Evolutionary conservation across 2,113 vertebrate genomes (phyloP).

Genomic region (Podarcis muralis): DNA sequence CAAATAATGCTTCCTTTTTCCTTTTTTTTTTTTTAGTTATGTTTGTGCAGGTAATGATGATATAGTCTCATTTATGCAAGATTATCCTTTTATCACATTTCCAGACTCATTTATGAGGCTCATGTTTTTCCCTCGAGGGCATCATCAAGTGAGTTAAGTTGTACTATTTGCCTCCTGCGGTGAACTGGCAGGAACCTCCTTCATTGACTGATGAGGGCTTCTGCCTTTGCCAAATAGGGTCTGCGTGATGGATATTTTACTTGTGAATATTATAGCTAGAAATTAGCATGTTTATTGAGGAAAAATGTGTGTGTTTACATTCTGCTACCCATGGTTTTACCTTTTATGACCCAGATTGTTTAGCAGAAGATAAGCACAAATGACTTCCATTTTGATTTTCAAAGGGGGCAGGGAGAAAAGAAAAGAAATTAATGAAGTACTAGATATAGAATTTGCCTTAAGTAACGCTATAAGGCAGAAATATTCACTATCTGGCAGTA

Average conservation of each 20-base stretch:
- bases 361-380: constrained; percentile 76
- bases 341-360: constrained; percentile 83
- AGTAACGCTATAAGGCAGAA: constrained; percentile 53
- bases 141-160: constrained; percentile 86
- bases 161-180: constrained; percentile 85
- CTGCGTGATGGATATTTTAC: constrained; percentile 85
- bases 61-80: constrained; percentile 83
- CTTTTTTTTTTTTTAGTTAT: constrained; percentile 17
- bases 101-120: constrained; percentile 83
- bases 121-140: constrained; percentile 80
- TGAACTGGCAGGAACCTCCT: constrained; percentile 84
- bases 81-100: constrained; percentile 88
- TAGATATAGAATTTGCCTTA: constrained; percentile 63
- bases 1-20: constrained; percentile 37
- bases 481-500: neutral
- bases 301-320: constrained; percentile 89
- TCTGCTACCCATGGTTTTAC: constrained; percentile 86
- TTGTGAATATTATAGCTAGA: constrained; percentile 85
- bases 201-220: constrained; percentile 84
- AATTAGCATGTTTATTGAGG: constrained; percentile 93
- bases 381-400: constrained; percentile 59
- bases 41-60: constrained; percentile 81
- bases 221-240: constrained; percentile 86
- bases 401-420: constrained; percentile 50
- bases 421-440: constrained; percentile 74